Base-by-base conservation (phyloP, 1,140 invertebrate genomes). In the Drosophila chauvacae region DNA sequence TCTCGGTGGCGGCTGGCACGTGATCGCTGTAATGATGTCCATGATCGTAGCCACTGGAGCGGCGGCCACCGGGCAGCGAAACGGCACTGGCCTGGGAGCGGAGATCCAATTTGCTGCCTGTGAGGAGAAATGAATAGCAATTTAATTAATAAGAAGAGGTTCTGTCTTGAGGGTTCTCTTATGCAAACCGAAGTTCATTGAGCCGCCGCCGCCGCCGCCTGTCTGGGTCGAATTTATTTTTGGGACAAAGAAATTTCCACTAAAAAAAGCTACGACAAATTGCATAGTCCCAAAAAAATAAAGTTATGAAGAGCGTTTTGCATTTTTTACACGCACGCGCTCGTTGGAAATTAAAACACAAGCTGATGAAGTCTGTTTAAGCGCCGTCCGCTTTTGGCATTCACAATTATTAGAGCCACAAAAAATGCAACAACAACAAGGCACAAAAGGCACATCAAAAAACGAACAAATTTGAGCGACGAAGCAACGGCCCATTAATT, bases 1-100 rank as follows among this genome's bases (percentile, higher is more conserved):
- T 94, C 93, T 96, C 94, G 76, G 94, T 93, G 3, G 93, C 93
- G 77, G 94, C 93, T 2, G 93, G 93, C 11, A 90, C 65, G 39
- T 91, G 93, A 90, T 93, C 95, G 44, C 88, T 93, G 88, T 50
- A 3, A 28, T 47, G 75, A 9, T 81, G 70, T 7, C 63, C 50
- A 42, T 84, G 66, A n/a, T 84, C 66, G 4, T 86, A 77, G 28
- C 53, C 35, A 26, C 65, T 69, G 45, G 62, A 26, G 10, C 70
- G 62, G 7, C 84, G 55, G 26, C 61, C 66, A 2, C 23, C 11
- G 33, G 44, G 33, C 5, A 33, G 30, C 33, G 0, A 75, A 47
- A 47, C 74, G 47, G 47, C 28, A 33, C 50, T 71, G 18, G 56
- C 42, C 45, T 84, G 70, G 0, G 59, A 41, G 28, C 60, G 65